phyloP scores from a whole-genome alignment of 1,140 invertebrate species.

The Babylonia areolata region DNA sequence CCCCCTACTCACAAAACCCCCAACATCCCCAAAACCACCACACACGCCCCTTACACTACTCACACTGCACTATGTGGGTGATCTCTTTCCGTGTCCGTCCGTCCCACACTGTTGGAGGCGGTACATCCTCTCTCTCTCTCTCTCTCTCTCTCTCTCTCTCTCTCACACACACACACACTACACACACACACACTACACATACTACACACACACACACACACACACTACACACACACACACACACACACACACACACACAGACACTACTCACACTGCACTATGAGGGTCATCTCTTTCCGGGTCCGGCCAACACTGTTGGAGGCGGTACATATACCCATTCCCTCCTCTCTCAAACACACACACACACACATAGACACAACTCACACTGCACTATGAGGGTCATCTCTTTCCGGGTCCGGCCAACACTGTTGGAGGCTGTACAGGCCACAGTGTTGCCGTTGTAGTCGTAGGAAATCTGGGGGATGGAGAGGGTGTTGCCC shows the following conservation, averaged over 20 bases:
- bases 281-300: slow-evolving; percentile 89
- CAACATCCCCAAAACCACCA: no score
- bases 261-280: slow-evolving; percentile 89
- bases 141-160: no score
- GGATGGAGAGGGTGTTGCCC: slow-evolving; percentile 87
- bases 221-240: no score
- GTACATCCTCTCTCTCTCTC: no score
- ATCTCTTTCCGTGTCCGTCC: no score
- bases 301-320: slow-evolving; percentile 93
- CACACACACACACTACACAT: no score
- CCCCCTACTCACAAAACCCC: no score
- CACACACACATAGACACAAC: slow-evolving; percentile 71
- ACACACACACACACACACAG: neutral
- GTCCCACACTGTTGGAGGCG: no score
- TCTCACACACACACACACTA: no score
- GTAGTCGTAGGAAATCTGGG: slow-evolving; percentile 87
- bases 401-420: slow-evolving; percentile 90
- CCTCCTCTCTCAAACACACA: neutral
- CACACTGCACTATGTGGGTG: no score
- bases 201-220: no score
- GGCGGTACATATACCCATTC: slow-evolving; percentile 88
- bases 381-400: slow-evolving; percentile 92
- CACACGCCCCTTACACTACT: no score
- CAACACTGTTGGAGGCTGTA: slow-evolving; percentile 92
- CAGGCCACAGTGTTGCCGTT: slow-evolving; percentile 93